phyloP scores from a whole-genome alignment of 2,888 invertebrate genomes.

The Copidosoma aretas region DNA sequence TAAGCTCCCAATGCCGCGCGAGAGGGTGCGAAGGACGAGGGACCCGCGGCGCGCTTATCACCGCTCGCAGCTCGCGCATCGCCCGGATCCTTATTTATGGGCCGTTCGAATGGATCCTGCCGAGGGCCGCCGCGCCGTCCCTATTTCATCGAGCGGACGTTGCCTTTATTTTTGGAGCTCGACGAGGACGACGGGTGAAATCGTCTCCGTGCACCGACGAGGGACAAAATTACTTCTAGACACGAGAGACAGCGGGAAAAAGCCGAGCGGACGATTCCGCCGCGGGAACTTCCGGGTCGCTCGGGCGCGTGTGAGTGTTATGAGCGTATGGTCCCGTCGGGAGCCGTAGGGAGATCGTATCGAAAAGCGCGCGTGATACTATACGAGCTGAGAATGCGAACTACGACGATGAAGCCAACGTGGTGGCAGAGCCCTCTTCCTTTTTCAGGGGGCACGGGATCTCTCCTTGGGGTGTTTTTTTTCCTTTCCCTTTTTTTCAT shows the following conservation, averaged over 20 bases:
- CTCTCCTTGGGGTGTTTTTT: no score
- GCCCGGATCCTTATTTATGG: conserved; percentile 61
- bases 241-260: not conserved
- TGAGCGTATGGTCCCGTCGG: not conserved
- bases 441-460: no score
- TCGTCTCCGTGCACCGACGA: conserved; percentile 25
- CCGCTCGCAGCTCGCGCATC: conserved; percentile 32
- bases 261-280: not conserved
- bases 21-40: not conserved
- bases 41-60: conserved; percentile 35
- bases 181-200: conserved; percentile 37
- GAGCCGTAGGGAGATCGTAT: conserved; percentile 23
- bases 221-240: not conserved
- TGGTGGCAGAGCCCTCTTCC: no score
- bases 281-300: conserved; percentile 25
- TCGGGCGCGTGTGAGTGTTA: not conserved
- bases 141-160: conserved; percentile 47
- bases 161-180: conserved; percentile 49
- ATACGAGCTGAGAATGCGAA: conserved; percentile 5
- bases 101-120: conserved; percentile 46
- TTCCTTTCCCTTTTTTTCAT: not conserved
- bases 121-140: conserved; percentile 40
- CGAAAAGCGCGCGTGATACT: not conserved
- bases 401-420: not conserved
- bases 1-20: not conserved